Percentiles rank a stretch among this genome's conserved stretches.
Evolutionary conservation across 2,888 invertebrate genomes (phyloP).

Genomic region (Mythimna lalbum): DNA sequence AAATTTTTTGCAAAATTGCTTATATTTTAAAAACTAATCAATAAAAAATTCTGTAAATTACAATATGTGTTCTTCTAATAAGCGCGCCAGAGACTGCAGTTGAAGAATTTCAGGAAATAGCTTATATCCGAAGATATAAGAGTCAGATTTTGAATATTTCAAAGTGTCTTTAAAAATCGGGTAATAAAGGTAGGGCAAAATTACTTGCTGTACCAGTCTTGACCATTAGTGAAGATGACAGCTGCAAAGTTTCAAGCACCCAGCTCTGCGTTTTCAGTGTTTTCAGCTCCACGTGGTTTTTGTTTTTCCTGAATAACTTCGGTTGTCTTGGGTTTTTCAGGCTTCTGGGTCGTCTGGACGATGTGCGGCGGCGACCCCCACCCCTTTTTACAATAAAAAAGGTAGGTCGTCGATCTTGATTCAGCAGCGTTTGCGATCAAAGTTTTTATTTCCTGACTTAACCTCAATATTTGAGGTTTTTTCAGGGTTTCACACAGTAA

Average conservation of each 20-base stretch:
- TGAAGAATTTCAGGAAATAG: background rate
- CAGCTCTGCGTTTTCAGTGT: background rate
- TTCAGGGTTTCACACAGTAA: background rate
- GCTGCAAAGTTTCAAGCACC: background rate
- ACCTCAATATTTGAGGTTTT: background rate
- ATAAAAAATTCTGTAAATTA: background rate
- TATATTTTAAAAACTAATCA: background rate
- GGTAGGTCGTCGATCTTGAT: background rate
- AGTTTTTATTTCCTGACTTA: background rate
- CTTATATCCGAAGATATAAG: background rate
- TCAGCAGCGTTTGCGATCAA: background rate
- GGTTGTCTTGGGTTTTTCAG: background rate
- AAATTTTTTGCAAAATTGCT: slow-evolving; percentile 34
- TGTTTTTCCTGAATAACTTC: background rate
- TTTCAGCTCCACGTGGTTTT: too few relatives aligned
- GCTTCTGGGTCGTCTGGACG: background rate
- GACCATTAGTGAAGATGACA: background rate
- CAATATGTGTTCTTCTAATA: slow-evolving; percentile 58
- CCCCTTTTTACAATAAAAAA: background rate
- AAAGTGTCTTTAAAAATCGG: background rate
- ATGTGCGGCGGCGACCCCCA: background rate
- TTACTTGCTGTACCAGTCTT: background rate
- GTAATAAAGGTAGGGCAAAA: background rate
- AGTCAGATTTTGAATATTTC: background rate
- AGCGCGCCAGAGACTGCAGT: slow-evolving; percentile 2